Evolutionary conservation across 2,113 vertebrate species (phyloP).

Genomic region (Microtus pennsylvanicus): DNA sequence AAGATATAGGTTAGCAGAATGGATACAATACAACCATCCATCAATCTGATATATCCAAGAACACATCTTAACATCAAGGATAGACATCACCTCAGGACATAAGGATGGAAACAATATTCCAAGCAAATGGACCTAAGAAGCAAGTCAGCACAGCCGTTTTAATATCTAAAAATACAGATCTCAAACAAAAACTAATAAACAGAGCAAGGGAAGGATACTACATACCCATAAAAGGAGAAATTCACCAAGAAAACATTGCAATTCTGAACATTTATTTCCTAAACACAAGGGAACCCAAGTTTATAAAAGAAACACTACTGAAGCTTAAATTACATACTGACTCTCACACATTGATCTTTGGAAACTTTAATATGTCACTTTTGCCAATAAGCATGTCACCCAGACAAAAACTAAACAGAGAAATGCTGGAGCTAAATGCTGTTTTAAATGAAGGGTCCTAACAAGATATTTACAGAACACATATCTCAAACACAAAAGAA

Average conservation of each 20-base stretch:
- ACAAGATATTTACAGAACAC: neutral
- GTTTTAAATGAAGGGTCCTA: neutral
- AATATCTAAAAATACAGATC: neutral
- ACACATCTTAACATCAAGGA: neutral
- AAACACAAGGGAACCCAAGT: neutral
- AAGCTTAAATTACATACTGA: neutral
- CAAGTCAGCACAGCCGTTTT: neutral
- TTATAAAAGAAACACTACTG: neutral
- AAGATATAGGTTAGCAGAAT: neutral
- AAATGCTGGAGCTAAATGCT: neutral
- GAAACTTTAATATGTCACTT: neutral
- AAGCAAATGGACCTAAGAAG: neutral
- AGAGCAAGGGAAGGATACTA: neutral
- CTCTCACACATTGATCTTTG: neutral
- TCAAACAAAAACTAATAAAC: neutral
- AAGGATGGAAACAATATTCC: neutral
- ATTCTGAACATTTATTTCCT: neutral
- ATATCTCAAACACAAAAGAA: neutral
- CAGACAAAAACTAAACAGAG: neutral
- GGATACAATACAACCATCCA: neutral
- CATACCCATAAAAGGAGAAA: neutral
- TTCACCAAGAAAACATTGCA: neutral
- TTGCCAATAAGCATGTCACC: neutral
- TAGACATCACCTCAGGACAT: neutral
- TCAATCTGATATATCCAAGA: neutral